Base-by-base conservation (phyloP, 2,797 vertebrate species). In the Trematomus bernacchii region DNA sequence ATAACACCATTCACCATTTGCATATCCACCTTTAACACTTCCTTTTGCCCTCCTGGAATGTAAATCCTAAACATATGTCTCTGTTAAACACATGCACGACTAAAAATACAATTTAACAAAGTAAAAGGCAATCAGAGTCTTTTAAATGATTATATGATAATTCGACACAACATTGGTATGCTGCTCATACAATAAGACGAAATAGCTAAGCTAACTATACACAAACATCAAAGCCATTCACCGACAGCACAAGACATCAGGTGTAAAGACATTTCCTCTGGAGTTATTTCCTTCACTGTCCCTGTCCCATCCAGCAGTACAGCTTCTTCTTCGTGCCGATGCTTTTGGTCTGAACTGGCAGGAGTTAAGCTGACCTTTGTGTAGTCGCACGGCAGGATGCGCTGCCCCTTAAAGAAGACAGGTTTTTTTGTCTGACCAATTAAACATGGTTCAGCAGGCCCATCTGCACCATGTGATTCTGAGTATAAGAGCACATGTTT, bases 381-480 rank as follows among this genome's bases (percentile, higher is more conserved):
- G 65, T 52, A 69, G 79, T 51, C 69, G 63, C 83, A 73, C 73
- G 83, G 79, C 7, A 51, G 55, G 78, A 79, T 46, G 51, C 63
- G 30, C 76, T 48, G 65, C 73, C 66, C 76, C 47, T 54, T 66
- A 66, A 82, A 70, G 66, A 68, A 65, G 80, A 66, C 87, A 82
- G 80, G 82, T 89, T 89, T 64, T 15, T 89, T 64, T 16, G 43
- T 78, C 82, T 73, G 74, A 84, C 82, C 77, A 74, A 69, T 87
- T 79, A 81, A 76, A 81, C 60, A 66, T 33, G 82, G 82, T 80
- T 88, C 86, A 87, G 67, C 77, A 47, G 77, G 48, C 65, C 85
- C 87, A 87, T 90, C 87, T 90, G 82, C 51, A 87, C 74, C 67
- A 65, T 68, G 71, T 73, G 71, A 80, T 64, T 78, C 74, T 83